These are phyloP conservation scores for Drosophila helvetica DNA, from an alignment of 2,888 invertebrate genomes.

Conservation along the genomic window DNA sequence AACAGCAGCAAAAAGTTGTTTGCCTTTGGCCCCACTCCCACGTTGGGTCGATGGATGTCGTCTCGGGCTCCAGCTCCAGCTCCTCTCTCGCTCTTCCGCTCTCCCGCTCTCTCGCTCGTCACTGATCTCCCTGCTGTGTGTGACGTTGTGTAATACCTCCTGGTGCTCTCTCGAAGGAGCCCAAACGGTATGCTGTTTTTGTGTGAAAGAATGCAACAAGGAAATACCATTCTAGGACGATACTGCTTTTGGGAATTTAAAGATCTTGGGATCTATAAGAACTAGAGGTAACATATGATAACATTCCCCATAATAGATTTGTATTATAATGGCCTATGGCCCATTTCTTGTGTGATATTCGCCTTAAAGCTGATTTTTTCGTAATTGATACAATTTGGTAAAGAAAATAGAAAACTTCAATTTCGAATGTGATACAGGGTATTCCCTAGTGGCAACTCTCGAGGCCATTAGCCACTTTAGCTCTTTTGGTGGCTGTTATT, in stretches of 20 bases:
- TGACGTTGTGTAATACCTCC: constrained; percentile 13
- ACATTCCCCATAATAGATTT: no score
- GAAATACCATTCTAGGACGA: no score
- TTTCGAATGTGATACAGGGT: not conserved
- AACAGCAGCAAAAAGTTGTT: constrained; percentile 60
- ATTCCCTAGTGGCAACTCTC: not conserved
- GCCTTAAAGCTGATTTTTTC: no score
- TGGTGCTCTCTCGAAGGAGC: constrained; percentile 10
- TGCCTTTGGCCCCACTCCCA: constrained; percentile 53
- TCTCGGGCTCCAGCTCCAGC: not conserved
- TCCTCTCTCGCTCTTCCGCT: not conserved
- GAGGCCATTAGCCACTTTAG: constrained; percentile 14
- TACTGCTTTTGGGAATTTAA: no score
- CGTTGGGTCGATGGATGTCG: constrained; percentile 5
- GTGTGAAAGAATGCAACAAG: no score
- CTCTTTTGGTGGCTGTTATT: constrained; percentile 18
- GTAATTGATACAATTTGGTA: no score
- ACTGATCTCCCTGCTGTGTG: constrained; percentile 20
- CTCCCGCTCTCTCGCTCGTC: not conserved
- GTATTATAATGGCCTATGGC: no score
- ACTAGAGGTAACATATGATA: no score
- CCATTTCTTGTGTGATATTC: no score
- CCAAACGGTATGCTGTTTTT: not conserved
- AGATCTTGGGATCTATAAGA: no score
- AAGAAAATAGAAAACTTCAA: no score